These are phyloP conservation scores for Meda fulgida DNA, from an alignment of 2,797 vertebrate species.

Conservation along the genomic window DNA sequence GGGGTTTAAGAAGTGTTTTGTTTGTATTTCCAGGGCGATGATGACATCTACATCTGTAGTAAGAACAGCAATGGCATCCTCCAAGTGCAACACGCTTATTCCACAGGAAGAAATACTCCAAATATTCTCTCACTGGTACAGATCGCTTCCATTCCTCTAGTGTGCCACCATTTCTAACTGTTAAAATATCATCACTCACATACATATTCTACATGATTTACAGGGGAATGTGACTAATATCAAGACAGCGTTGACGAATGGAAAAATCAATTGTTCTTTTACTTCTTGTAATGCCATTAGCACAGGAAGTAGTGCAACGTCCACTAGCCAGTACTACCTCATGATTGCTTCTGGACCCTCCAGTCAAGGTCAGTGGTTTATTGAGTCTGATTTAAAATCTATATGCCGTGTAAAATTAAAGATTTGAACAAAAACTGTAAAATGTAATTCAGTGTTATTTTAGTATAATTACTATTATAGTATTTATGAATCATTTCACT, in stretches of 20 bases:
- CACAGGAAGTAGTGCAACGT: conserved; percentile 59
- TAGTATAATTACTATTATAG: background rate
- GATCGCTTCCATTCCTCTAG: background rate
- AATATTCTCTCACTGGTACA: conserved; percentile 68
- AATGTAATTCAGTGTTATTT: background rate
- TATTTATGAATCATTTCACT: background rate
- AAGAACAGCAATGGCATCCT: conserved; percentile 52
- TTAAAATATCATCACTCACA: background rate
- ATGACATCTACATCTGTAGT: conserved; percentile 81
- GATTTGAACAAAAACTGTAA: background rate
- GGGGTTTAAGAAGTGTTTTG: background rate
- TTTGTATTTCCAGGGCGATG: conserved; percentile 74
- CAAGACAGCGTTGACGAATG: conserved; percentile 57
- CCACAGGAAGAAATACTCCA: conserved; percentile 66
- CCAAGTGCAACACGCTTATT: conserved; percentile 71
- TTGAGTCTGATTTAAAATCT: background rate
- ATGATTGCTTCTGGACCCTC: conserved; percentile 74
- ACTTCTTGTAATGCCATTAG: conserved; percentile 73
- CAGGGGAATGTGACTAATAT: conserved; percentile 74
- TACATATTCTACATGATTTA: conserved; percentile 1
- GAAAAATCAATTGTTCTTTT: conserved; percentile 79
- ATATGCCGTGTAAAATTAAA: background rate
- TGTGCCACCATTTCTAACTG: background rate
- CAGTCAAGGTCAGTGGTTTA: conserved; percentile 66
- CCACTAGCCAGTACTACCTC: conserved; percentile 67